Evolutionary conservation across 2,113 vertebrate species (phyloP).

Genomic region (Poeciliopsis turrubarensis): DNA sequence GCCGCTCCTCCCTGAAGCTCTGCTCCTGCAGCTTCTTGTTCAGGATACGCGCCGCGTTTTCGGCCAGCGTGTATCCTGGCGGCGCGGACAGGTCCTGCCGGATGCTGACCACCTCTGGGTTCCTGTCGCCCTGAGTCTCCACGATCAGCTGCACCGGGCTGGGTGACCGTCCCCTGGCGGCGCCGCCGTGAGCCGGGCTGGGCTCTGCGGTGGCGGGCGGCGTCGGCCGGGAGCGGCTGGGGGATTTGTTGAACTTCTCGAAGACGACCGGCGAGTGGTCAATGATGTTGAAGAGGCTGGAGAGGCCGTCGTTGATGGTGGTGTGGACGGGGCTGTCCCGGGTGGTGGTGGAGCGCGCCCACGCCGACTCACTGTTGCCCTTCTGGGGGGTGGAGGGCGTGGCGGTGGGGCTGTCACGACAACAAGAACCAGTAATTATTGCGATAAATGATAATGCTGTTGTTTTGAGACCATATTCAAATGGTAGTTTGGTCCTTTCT

Average conservation of each 20-base stretch:
- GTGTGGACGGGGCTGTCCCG: conserved; percentile 97
- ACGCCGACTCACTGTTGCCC: conserved; percentile 93
- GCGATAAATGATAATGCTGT: no score
- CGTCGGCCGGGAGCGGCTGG: conserved; percentile 84
- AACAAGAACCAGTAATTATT: no score
- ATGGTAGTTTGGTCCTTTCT: no score
- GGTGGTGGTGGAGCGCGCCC: conserved; percentile 97
- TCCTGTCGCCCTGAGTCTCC: conserved; percentile 87
- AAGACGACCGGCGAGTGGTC: conserved; percentile 90
- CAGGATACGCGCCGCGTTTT: conserved; percentile 92
- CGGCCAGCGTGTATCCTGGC: conserved; percentile 89
- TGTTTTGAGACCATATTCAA: no score
- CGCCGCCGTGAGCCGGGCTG: conserved; percentile 42
- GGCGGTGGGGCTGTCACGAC: conserved; percentile 63
- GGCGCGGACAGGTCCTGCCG: conserved; percentile 93
- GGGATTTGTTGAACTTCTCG: conserved; percentile 88
- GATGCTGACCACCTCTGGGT: conserved; percentile 84
- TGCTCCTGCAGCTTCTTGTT: conserved; percentile 94
- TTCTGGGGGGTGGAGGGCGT: conserved; percentile 85
- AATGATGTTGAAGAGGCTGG: conserved; percentile 98
- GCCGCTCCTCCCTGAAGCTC: conserved; percentile 88
- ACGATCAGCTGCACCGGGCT: conserved; percentile 88
- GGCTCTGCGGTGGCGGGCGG: conserved; percentile 55
- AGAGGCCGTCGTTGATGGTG: conserved; percentile 96
- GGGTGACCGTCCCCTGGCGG: conserved; percentile 87